Evolutionary conservation across 1,140 invertebrate species (phyloP).

Genomic region (Penaeus indicus): DNA sequence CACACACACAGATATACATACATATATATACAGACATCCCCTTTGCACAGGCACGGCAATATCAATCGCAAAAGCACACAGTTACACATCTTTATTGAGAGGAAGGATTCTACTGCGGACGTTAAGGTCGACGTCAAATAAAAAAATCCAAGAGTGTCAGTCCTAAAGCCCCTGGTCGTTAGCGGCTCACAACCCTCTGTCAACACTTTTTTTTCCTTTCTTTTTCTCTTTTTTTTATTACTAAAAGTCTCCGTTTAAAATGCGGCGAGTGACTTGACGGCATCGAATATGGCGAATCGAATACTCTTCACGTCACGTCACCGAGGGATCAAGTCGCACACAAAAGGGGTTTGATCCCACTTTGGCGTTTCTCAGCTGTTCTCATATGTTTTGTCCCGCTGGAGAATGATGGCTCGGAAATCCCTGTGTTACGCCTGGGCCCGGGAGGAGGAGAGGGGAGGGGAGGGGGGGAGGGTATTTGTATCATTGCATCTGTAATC

Average conservation of each 20-base stretch:
- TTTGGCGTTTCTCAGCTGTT: conserved; percentile 40
- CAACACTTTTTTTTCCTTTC: background rate
- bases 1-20: background rate
- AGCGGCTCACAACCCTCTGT: background rate
- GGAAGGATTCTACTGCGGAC: too few relatives aligned
- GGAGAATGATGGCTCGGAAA: background rate
- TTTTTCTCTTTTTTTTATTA: too few relatives aligned
- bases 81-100: too few relatives aligned
- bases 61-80: too few relatives aligned
- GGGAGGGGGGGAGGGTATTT: too few relatives aligned
- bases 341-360: conserved; percentile 61
- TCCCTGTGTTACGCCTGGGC: background rate
- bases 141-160: too few relatives aligned
- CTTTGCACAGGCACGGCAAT: too few relatives aligned
- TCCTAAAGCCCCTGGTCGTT: too few relatives aligned
- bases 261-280: conserved; percentile 35
- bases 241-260: background rate
- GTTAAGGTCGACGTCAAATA: too few relatives aligned
- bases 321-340: conserved; percentile 49
- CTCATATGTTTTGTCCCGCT: conserved; percentile 35
- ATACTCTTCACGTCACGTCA: conserved; percentile 63
- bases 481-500: too few relatives aligned
- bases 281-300: conserved; percentile 59
- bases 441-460: background rate
- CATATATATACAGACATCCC: background rate